Base-by-base conservation (phyloP, 2,113 vertebrate species). In the Dendropsophus ebraccatus region DNA sequence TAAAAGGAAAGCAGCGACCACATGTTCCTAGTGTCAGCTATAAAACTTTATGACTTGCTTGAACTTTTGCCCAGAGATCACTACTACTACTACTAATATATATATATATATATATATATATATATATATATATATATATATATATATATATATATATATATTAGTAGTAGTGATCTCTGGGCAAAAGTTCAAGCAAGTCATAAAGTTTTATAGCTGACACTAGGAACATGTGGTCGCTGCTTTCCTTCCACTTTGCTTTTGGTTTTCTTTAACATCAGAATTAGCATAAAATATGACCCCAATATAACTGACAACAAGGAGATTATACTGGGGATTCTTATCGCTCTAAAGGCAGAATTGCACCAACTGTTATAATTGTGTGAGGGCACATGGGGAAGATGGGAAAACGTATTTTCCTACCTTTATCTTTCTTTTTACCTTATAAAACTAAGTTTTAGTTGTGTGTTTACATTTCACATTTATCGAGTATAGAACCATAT, bases 161-260 rank as follows among this genome's bases (percentile, higher is more conserved):
- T n/a, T n/a, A n/a, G n/a, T n/a, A n/a, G n/a, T 56, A 14, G 13
- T 74, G 50, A 41, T 9, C 19, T 21, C 77, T 45, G 49, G 50
- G 25, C 28, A 74, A 69, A 78, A 2, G 0, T 88, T 88, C 90
- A 89, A 83, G 82, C 87, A 90, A 89, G 79, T 88, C 88, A 90
- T 90, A 92, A 92, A 92, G 60, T 87, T n/a, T 88, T n/a, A 25
- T 89, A 80, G 90, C 90, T 91, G 87, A 90, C 87, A 92, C 83
- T 28, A 54, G n/a, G 2, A 79, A 49, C 87, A 79, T 52, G 13
- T 83, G 89, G 88, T 87, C 87, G 83, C 78, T 88, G 87, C 87
- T 89, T 84, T 74, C 90, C 83, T 91, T 93, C 90, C 92, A 90
- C 72, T 89, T 91, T 89, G 87, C 82, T 80, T 88, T 86, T 82